Conservation (phyloP, 2,888 invertebrate genomes). For the Synanthedon vespiformis region DNA sequence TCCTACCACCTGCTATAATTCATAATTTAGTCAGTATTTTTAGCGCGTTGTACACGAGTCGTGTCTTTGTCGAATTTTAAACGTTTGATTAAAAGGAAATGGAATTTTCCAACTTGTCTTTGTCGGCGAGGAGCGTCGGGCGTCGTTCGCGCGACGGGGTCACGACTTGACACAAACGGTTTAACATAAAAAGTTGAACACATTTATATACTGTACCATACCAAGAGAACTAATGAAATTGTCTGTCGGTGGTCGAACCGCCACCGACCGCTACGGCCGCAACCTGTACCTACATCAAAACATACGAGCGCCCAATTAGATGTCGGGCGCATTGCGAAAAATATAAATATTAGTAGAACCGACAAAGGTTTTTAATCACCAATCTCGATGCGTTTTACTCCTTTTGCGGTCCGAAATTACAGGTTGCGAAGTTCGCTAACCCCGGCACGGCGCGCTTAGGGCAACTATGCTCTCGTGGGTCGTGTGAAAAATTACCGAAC, state of each 20-base stretch:
- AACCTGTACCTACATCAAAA: slow-evolving; percentile 42
- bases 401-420: slow-evolving; percentile 71
- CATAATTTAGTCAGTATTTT: slow-evolving; percentile 47
- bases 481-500: slow-evolving; percentile 66
- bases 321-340: slow-evolving; percentile 65
- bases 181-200: slow-evolving; percentile 42
- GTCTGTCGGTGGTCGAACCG: slow-evolving; percentile 42
- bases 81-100: slow-evolving; percentile 22
- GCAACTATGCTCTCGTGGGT: slow-evolving; percentile 61
- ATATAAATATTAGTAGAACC: slow-evolving; percentile 72
- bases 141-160: slow-evolving; percentile 19
- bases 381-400: slow-evolving; percentile 62
- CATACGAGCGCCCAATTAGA: slow-evolving; percentile 63
- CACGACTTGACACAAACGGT: slow-evolving; percentile 51
- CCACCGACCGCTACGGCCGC: slow-evolving; percentile 27
- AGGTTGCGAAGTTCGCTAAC: slow-evolving; percentile 65
- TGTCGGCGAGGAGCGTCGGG: slow-evolving; percentile 29
- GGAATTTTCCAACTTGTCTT: slow-evolving; percentile 36
- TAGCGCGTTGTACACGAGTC: slow-evolving; percentile 31
- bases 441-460: slow-evolving; percentile 61
- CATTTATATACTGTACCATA: slow-evolving; percentile 48
- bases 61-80: slow-evolving; percentile 5
- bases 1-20: slow-evolving; percentile 49
- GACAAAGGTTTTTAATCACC: slow-evolving; percentile 71
- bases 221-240: slow-evolving; percentile 64